Evolutionary conservation across 2,797 vertebrate species (phyloP), one percentile per base, ranked within the genome.

Genomic region (Chaunax sp.): DNA sequence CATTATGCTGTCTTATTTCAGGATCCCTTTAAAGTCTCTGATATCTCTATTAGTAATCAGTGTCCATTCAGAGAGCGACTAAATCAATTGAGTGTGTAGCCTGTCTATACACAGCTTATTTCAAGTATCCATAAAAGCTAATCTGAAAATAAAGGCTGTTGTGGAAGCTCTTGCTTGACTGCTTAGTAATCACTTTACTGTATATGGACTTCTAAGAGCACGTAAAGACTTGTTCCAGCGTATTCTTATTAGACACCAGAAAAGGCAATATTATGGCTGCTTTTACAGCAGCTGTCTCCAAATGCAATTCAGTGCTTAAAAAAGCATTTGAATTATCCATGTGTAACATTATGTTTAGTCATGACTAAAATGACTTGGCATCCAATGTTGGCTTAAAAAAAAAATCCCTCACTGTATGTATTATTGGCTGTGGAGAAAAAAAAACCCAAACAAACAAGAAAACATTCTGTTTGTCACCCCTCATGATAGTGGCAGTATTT

Each of bases 21-120:
- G 49, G 14, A 64, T 64, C 22, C 23, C 22, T 61, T 70, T 51
- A 60, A 78, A 75, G 40, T 41, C 61, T 71, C 35, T 60, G 41
- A 76, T 78, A 82, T 79, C 62, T 51, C 54, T 40, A 61, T 83
- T 22, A 8, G 66, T 80, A 76, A 84, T 84, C 60, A 63, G 77
- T 43, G 72, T 81, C 70, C 69, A 72, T 89, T 87, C 64, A 83
- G 52, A 71, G 81, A 79, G 77, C 65, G 52, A 87, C 72, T 68
- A 67, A 75, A 83, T 84, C 77, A 72, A 85, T 83, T 77, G 63
- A 74, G 73, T 22, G 1, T 77, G 72, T 53, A 77, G 72, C 1
- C 47, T 40, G 55, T 52, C 65, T 64, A 58, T 59, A 25, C 20
- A 45, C 53, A 53, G 67, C 60, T 74, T 64, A 64, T 70, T 84